Evolutionary conservation across 1,140 invertebrate genomes (phyloP).

Genomic region (Ceratosolen fusciceps): DNA sequence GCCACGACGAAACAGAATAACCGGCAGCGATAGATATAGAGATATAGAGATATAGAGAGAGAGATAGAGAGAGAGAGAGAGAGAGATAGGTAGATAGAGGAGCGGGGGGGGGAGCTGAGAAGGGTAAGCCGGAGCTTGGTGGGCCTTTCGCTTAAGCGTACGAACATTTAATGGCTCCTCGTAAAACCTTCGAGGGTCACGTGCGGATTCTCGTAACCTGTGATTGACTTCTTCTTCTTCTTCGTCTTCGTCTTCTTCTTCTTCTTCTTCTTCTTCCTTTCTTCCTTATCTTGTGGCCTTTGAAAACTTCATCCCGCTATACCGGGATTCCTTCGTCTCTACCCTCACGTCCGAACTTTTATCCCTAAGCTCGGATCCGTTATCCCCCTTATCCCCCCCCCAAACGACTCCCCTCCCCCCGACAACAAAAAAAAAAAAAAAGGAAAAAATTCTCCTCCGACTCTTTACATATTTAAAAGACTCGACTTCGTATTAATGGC

Average conservation of each 20-base stretch:
- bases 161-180: slow-evolving; percentile 43
- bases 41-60: not conserved
- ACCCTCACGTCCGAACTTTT: slow-evolving; percentile 19
- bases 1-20: not conserved
- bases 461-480: not conserved
- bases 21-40: not conserved
- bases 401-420: too few species aligned
- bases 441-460: not conserved
- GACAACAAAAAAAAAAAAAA: not conserved
- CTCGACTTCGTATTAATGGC: not conserved
- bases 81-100: not conserved
- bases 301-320: slow-evolving; percentile 13
- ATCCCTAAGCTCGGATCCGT: not conserved
- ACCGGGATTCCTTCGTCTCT: slow-evolving; percentile 7
- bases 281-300: slow-evolving; percentile 35
- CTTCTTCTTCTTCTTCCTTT: too few species aligned
- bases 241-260: too few species aligned
- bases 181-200: slow-evolving; percentile 44
- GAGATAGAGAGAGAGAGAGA: not conserved
- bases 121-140: not conserved
- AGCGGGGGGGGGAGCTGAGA: not conserved
- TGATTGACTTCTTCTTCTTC: slow-evolving; percentile 44
- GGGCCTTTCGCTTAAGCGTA: slow-evolving; percentile 14
- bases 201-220: slow-evolving; percentile 43
- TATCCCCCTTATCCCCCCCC: too few species aligned